Evolutionary conservation across 1,140 invertebrate species (phyloP).

Genomic region (Vanessa tameamea): DNA sequence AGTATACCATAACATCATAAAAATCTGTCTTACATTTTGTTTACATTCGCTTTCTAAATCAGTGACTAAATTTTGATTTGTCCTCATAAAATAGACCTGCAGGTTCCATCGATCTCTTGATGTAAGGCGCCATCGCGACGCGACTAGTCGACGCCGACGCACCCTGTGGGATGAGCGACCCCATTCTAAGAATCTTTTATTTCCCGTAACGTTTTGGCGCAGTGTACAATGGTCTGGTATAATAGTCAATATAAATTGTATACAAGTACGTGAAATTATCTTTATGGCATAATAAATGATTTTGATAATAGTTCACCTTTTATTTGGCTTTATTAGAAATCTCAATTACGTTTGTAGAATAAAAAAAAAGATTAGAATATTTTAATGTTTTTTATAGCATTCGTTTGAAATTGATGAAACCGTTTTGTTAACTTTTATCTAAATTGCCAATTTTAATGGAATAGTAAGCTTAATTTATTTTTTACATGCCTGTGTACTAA

Average conservation of each 20-base stretch:
- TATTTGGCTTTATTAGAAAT: too few relatives aligned
- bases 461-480: too few relatives aligned
- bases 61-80: not conserved
- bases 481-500: too few relatives aligned
- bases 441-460: too few relatives aligned
- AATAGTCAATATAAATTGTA: constrained; percentile 21
- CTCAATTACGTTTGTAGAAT: too few relatives aligned
- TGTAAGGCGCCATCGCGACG: constrained; percentile 61
- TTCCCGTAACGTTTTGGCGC: constrained; percentile 43
- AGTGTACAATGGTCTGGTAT: constrained; percentile 26
- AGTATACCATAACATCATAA: not conserved
- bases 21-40: not conserved
- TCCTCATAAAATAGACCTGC: constrained; percentile 34
- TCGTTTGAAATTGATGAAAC: too few relatives aligned
- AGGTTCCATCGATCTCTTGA: constrained; percentile 49
- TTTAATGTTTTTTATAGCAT: too few relatives aligned
- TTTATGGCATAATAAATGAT: not conserved
- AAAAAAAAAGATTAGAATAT: too few relatives aligned
- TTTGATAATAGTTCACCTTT: too few relatives aligned
- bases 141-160: constrained; percentile 66
- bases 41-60: not conserved
- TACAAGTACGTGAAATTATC: not conserved
- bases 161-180: constrained; percentile 67
- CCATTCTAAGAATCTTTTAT: constrained; percentile 49
- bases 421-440: too few relatives aligned